Base-by-base conservation (phyloP, 2,888 invertebrate genomes). In the Agrenia bidenticulata region DNA sequence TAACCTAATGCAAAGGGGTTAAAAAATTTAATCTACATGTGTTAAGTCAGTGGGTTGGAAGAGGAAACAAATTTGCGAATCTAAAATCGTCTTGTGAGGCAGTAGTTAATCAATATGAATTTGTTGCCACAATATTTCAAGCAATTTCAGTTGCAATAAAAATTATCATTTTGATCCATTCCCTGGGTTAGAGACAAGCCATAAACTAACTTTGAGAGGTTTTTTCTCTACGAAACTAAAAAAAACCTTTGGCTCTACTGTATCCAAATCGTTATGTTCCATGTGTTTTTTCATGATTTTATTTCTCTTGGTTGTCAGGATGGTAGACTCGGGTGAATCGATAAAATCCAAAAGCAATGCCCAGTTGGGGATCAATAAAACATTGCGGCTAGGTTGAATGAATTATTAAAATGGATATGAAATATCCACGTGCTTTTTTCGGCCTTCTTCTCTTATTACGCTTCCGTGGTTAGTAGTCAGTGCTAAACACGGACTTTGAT, bases 71-170 rank as follows among this genome's bases (percentile, higher is more conserved):
- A 17, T 45, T 45, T 45, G 45, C 45, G 15, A 17, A 45, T 45
- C 17, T 23, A 23, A 23, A 51, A 51, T 51, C 51, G 7, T 24
- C 51, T 17, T 23, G 24, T 45, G 23, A 51, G 51, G 21, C 51
- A 13, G 9, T 15, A 19, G 5, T 13, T 23, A 51, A 51, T 17
- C 2, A 17, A 45, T 19, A 45, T n/a, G 15, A 15, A 17, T 19
- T 45, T 45, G 45, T 45, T 45, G 45, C 19, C 45, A 17, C 45
- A 45, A 45, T 45, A 45, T 45, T 45, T 24, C 24, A 51, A 51
- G 23, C 15, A 15, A 51, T 51, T 51, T 51, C 51, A 21, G 19
- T 4, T 17, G 23, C 51, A 21, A 51, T 51, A 51, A 51, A 51
- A 51, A 23, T 51, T 23, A 51, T 24, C 23, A 23, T 21, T 51